Conservation (phyloP, 2,113 vertebrate species). For the Dunckerocampus dactyliophorus region DNA sequence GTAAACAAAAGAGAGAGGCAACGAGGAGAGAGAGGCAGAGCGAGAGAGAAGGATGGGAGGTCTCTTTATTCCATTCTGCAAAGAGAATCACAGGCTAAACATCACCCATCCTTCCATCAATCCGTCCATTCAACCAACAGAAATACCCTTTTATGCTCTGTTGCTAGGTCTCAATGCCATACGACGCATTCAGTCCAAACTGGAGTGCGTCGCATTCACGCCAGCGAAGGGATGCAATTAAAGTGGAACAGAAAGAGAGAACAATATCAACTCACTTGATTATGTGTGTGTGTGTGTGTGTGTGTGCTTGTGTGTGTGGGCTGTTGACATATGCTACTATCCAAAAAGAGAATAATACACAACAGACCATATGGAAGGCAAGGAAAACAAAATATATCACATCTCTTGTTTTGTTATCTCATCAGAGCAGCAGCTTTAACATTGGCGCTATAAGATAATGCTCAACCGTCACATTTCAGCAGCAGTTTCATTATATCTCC, state of each 20-base stretch:
- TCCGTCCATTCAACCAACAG: constrained; percentile 1
- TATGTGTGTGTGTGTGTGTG: background rate
- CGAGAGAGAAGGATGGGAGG: constrained; percentile 14
- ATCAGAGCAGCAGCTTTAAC: background rate
- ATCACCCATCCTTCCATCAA: constrained; percentile 10
- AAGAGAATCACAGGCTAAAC: constrained; percentile 14
- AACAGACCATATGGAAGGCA: constrained; percentile 3
- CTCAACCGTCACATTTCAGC: background rate
- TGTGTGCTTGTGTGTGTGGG: background rate
- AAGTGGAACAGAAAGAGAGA: background rate
- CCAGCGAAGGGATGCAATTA: constrained; percentile 1
- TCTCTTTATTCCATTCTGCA: constrained; percentile 30
- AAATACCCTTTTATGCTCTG: background rate
- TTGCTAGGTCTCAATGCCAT: constrained; percentile 3
- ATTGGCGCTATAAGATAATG: background rate
- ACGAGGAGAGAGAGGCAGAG: background rate
- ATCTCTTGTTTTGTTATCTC: constrained; percentile 3
- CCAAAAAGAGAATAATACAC: background rate
- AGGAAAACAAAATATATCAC: constrained; percentile 25
- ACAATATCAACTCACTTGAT: background rate
- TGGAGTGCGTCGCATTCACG: background rate
- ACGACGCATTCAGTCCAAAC: background rate
- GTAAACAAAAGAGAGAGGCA: constrained; percentile 51
- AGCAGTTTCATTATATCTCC: background rate
- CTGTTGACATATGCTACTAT: background rate